Base-by-base conservation (phyloP, 2,888 invertebrate species). In the Xanthorhoe designata region DNA sequence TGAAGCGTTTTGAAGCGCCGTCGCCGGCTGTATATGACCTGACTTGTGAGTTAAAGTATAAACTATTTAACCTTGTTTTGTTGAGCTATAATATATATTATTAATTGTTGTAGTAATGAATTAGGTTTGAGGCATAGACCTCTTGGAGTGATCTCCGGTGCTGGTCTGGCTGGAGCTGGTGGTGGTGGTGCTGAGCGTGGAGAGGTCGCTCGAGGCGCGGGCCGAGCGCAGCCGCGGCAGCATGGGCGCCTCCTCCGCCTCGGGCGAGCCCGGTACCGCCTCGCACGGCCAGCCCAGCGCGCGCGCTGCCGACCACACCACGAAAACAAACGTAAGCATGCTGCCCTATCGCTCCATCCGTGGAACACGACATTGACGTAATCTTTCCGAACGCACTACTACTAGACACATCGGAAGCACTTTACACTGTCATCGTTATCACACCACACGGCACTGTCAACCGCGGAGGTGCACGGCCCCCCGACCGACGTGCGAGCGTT, bases 271-370 rank as follows among this genome's bases (percentile, higher is more conserved):
- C 66, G 84, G 79, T 71, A 73, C 79, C 61, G 78, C 77, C 61
- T 88, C 90, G 81, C 84, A 83, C 73, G 87, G 79, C 90, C 89
- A 90, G 80, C 93, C 90, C 79, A 95, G 89, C 88, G 94, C 95
- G 85, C 95, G 95, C 82, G 95, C 94, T 75, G 94, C 92, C 80
- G 94, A 94, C 95, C 95, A 95, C 89, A 94, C 88, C 87, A 95
- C 93, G 82, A 95, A 94, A 80, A 95, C 92, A 81, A 95, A 86
- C 82, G 95, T 95, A 88, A 95, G 89, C 95, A 95, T 95, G 69
- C 74, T 81, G 79, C 80, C 75, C 85, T 90, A 89, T 76, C 89
- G 86, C 75, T 83, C 84, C 82, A 83, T 85, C 73, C 87, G 84
- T 77, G 82, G 73, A 64, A 62, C 62, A 70, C 77, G 80, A 72